Evolutionary conservation across 2,888 invertebrate species (phyloP), one percentile per base, ranked within the genome.

Genomic region (Pachydiplax longipennis): DNA sequence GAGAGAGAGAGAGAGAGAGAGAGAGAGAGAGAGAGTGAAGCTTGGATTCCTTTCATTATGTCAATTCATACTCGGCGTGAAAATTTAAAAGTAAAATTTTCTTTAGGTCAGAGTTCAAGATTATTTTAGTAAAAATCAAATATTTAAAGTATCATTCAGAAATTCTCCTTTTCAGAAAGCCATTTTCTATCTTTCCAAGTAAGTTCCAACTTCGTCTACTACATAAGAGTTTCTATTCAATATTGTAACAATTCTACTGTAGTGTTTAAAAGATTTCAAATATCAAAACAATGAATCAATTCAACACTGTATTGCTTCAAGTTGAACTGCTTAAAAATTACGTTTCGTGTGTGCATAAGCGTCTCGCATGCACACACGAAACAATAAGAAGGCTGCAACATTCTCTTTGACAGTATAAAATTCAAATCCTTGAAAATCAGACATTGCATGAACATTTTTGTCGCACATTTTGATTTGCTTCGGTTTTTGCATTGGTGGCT

Each of bases 401-500:
- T 87, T 87, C 87, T 87, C 87, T 87, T 87, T 87, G 87, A 87
- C 61, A 87, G 35, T 37, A 58, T 65, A 37, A 87, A 87, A 61
- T 61, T 37, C 18, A 87, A 87, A 37, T 87, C 22, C 31, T 31
- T 31, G 31, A 73, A 73, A 25, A 15, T 87, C 65, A 65, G 83
- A 87, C 58, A 65, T 37, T 65, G 87, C 87, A 87, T 87, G 87
- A 87, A 87, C 31, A 87, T 87, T 87, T 73, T 65, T 87, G 37
- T 87, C 87, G 87, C 87, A 87, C 65, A 87, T 87, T 87, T 87
- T 87, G 37, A 87, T 58, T 87, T 87, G 87, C 87, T 58, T 87
- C 35, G 61, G 61, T 61, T 87, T 87, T 65, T 87, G 87, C 87
- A 87, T 87, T 87, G 87, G 87, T 87, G 87, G 87, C 87, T 87